Percentiles rank a stretch among this genome's conserved stretches.
Evolutionary conservation across 1,140 invertebrate species (phyloP).

Genomic region (Phymastichus coffea): DNA sequence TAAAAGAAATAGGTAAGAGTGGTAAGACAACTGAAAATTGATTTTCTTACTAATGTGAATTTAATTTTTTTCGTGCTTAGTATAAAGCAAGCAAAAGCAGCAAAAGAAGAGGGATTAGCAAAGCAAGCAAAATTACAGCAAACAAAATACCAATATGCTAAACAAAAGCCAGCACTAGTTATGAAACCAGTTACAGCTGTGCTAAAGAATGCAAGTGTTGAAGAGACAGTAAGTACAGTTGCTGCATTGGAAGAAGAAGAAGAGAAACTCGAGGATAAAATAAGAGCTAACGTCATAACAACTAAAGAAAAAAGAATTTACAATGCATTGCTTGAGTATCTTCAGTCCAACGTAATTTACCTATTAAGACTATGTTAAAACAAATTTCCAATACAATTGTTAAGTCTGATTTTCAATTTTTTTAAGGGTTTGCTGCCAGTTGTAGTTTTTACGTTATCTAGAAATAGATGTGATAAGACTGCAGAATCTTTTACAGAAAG

Average conservation of each 20-base stretch:
- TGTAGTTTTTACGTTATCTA: conserved; percentile 91
- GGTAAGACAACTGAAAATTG: conserved; percentile 25
- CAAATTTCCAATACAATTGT: too few relatives aligned
- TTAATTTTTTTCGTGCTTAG: background rate
- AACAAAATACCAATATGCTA: conserved; percentile 17
- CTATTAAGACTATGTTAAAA: too few relatives aligned
- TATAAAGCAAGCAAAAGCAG: conserved; percentile 4
- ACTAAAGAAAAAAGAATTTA: conserved; percentile 79
- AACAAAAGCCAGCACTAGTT: conserved; percentile 21
- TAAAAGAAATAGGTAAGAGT: conserved; percentile 64
- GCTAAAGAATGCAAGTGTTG: conserved; percentile 18
- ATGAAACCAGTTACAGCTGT: background rate
- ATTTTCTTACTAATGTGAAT: background rate
- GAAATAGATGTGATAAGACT: conserved; percentile 78
- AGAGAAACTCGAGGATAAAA: conserved; percentile 27
- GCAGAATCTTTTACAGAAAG: conserved; percentile 53
- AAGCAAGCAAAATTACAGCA: conserved; percentile 21
- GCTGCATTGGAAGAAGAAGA: conserved; percentile 11
- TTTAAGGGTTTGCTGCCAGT: conserved; percentile 82
- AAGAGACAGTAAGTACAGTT: conserved; percentile 14
- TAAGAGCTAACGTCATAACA: conserved; percentile 34
- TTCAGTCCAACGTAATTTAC: conserved; percentile 66
- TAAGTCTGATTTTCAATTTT: too few relatives aligned
- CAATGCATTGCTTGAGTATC: conserved; percentile 79
- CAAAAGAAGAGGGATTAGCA: conserved; percentile 5